Evolutionary conservation across 2,888 invertebrate genomes (phyloP).

Genomic region (Phrixothrix hirtus): DNA sequence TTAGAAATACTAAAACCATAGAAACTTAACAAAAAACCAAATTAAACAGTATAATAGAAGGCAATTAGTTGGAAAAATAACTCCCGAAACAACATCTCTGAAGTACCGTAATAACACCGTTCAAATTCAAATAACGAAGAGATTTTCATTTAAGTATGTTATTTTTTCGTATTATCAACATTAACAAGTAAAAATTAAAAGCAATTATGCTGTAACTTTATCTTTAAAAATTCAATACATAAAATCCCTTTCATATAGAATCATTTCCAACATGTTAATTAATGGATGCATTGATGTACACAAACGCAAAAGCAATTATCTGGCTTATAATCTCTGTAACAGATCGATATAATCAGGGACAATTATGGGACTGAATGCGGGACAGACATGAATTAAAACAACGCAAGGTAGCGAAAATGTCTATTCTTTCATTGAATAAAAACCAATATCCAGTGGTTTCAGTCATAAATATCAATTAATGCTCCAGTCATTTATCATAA

Average conservation of each 20-base stretch:
- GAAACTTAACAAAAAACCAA: slow-evolving; percentile 6
- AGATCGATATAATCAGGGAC: background rate
- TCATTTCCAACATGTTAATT: slow-evolving; percentile 2
- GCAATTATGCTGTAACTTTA: too few species aligned
- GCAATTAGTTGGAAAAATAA: slow-evolving; percentile 11
- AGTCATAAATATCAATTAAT: slow-evolving; percentile 37
- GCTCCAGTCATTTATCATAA: slow-evolving; percentile 35
- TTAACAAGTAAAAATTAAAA: too few species aligned
- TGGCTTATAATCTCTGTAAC: background rate
- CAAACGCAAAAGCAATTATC: background rate
- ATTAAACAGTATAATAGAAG: slow-evolving; percentile 9
- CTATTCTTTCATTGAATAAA: slow-evolving; percentile 16
- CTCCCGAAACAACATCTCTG: slow-evolving; percentile 8
- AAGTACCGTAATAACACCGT: background rate
- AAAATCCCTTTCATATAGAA: too few species aligned
- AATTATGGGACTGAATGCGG: background rate
- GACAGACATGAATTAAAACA: background rate
- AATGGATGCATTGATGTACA: slow-evolving; percentile 2
- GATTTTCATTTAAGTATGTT: too few species aligned
- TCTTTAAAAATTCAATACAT: too few species aligned
- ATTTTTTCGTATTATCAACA: too few species aligned
- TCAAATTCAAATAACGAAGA: slow-evolving; percentile 6
- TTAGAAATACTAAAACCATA: background rate
- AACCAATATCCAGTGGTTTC: slow-evolving; percentile 29
- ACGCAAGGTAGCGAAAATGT: slow-evolving; percentile 5